Evolutionary conservation across 2,888 invertebrate species (phyloP).

Genomic region (Pantelozetes paolii): DNA sequence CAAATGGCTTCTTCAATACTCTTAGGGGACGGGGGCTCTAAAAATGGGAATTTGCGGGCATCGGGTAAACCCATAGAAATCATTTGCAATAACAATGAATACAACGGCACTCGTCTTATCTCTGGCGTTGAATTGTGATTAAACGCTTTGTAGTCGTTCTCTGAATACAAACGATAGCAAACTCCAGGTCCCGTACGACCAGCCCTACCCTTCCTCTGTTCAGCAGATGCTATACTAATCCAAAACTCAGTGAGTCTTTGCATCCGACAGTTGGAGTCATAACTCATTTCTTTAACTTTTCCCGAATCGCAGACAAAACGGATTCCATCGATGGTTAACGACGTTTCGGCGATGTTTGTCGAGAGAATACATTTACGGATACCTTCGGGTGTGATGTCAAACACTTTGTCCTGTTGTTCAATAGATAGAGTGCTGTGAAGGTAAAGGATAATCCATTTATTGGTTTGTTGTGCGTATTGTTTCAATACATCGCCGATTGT

Average conservation of each 20-base stretch:
- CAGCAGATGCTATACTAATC: conserved; percentile 95
- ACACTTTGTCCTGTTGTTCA: conserved; percentile 92
- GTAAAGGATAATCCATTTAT: conserved; percentile 85
- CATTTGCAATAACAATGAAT: conserved; percentile 86
- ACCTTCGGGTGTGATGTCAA: conserved; percentile 90
- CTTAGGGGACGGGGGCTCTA: conserved; percentile 81
- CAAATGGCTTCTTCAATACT: conserved; percentile 80
- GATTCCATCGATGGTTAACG: conserved; percentile 95
- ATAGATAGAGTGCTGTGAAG: conserved; percentile 88
- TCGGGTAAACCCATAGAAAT: conserved; percentile 87
- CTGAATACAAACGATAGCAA: conserved; percentile 83
- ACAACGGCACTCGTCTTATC: conserved; percentile 86
- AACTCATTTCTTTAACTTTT: conserved; percentile 95
- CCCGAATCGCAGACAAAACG: conserved; percentile 96
- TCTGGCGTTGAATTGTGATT: conserved; percentile 85
- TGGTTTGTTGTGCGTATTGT: conserved; percentile 69
- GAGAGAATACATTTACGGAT: conserved; percentile 93
- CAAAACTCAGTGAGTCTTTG: conserved; percentile 87
- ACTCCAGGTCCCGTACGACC: conserved; percentile 77
- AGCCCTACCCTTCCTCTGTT: conserved; percentile 91
- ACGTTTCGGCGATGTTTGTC: conserved; percentile 98
- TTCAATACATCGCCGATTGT: conserved; percentile 78
- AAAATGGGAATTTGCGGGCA: conserved; percentile 84
- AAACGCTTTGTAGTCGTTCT: conserved; percentile 72
- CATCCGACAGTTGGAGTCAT: conserved; percentile 82